Evolutionary conservation across 2,888 invertebrate genomes (phyloP).

Genomic region (Ceraclea dissimilis): DNA sequence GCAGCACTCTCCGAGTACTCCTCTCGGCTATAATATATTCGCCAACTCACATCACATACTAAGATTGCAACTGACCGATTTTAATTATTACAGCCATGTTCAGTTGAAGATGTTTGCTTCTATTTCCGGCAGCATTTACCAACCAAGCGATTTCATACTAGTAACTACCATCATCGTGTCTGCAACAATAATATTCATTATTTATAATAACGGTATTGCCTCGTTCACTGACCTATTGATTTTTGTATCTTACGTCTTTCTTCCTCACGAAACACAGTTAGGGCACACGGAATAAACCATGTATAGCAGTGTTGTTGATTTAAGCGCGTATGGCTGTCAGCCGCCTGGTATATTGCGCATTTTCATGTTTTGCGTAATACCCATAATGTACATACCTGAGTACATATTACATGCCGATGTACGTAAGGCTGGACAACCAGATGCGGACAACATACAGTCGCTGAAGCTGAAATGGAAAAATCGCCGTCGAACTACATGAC

Average conservation of each 20-base stretch:
- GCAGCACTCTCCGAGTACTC: too few relatives aligned
- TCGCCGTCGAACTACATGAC: too few relatives aligned
- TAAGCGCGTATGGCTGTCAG: neutral
- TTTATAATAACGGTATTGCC: neutral
- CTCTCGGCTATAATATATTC: too few relatives aligned
- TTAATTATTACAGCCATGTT: slow-evolving; percentile 3
- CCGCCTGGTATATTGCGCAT: neutral
- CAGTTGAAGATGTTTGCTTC: slow-evolving; percentile 2
- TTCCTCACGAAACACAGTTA: neutral
- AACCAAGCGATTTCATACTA: neutral
- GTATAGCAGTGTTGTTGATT: neutral
- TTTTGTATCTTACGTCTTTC: neutral
- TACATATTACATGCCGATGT: too few relatives aligned
- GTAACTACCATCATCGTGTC: neutral
- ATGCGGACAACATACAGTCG: too few relatives aligned
- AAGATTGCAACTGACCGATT: neutral
- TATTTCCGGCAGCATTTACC: slow-evolving; percentile 2
- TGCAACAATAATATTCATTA: neutral
- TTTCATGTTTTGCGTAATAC: slow-evolving; percentile 2
- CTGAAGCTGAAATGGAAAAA: too few relatives aligned
- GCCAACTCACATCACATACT: neutral
- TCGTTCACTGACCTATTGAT: slow-evolving; percentile 1
- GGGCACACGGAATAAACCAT: neutral
- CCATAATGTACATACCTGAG: neutral
- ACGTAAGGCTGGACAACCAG: too few relatives aligned